These are phyloP conservation scores for Tachystola acroxantha DNA, from an alignment of 2,888 invertebrate species.

Conservation along the genomic window DNA sequence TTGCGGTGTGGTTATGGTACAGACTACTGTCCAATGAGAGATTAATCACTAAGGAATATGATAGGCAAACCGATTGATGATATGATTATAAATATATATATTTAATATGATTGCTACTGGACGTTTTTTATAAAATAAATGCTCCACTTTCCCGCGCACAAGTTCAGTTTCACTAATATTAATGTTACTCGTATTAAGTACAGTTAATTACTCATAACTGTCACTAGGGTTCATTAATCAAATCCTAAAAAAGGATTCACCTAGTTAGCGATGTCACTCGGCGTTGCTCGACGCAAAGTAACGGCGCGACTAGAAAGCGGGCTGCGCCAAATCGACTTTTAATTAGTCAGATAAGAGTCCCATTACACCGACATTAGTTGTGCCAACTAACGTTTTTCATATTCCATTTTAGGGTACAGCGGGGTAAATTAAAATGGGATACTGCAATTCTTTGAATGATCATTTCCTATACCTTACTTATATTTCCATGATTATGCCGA, in stretches of 20 bases:
- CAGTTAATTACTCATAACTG: slow-evolving; percentile 30
- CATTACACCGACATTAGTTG: slow-evolving; percentile 68
- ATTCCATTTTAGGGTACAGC: slow-evolving; percentile 43
- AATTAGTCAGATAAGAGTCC: slow-evolving; percentile 73
- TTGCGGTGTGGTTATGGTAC: too few relatives aligned
- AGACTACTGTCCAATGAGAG: too few relatives aligned
- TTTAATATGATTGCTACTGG: too few relatives aligned
- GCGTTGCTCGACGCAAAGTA: slow-evolving; percentile 28
- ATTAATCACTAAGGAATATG: too few relatives aligned
- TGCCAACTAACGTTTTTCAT: slow-evolving; percentile 57
- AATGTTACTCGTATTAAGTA: not conserved
- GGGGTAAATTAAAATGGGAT: not conserved
- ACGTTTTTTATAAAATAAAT: too few relatives aligned
- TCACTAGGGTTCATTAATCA: slow-evolving; percentile 47
- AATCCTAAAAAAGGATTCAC: slow-evolving; percentile 43
- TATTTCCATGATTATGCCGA: too few relatives aligned
- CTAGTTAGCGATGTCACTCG: slow-evolving; percentile 46
- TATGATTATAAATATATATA: too few relatives aligned
- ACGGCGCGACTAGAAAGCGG: slow-evolving; percentile 53
- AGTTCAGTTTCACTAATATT: slow-evolving; percentile 1
- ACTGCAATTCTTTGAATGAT: too few relatives aligned
- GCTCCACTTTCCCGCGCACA: slow-evolving; percentile 3
- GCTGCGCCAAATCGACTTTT: slow-evolving; percentile 70
- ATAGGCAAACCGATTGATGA: too few relatives aligned
- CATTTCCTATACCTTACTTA: too few relatives aligned